Evolutionary conservation across 2,113 vertebrate genomes (phyloP).

Genomic region (Gopherus evgoodei): DNA sequence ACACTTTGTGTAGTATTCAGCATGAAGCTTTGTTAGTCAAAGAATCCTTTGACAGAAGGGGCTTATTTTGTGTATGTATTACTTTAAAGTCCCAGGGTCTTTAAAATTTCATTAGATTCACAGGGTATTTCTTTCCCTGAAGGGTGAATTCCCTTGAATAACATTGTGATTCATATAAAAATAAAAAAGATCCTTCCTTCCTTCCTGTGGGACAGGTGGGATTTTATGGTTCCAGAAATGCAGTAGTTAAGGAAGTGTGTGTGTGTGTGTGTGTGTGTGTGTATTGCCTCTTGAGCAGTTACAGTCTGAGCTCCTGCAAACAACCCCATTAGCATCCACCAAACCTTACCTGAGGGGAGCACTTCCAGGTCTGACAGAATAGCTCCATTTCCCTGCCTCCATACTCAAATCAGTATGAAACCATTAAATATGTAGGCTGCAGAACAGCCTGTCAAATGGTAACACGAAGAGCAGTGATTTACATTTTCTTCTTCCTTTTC

Average conservation of each 20-base stretch:
- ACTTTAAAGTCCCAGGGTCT: neutral
- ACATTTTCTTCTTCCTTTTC: accelerated
- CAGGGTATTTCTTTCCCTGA: neutral
- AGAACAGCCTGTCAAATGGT: neutral
- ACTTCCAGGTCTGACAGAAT: neutral
- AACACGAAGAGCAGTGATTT: neutral
- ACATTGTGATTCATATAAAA: neutral
- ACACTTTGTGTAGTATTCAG: neutral
- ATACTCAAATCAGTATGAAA: neutral
- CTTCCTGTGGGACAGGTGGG: neutral
- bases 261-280: neutral
- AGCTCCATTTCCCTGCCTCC: accelerated
- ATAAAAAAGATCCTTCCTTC: neutral
- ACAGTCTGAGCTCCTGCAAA: accelerated
- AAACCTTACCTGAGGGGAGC: accelerated
- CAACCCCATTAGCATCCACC: no score
- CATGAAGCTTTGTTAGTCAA: neutral
- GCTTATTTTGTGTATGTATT: neutral
- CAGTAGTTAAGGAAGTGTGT: neutral
- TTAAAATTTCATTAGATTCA: neutral
- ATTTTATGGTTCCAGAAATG: neutral
- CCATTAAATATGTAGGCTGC: neutral
- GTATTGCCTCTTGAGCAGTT: neutral
- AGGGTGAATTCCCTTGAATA: neutral
- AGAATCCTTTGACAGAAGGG: neutral